These are phyloP conservation scores for Nemurella pictetii DNA, from an alignment of 2,888 invertebrate genomes.

Conservation along the genomic window DNA sequence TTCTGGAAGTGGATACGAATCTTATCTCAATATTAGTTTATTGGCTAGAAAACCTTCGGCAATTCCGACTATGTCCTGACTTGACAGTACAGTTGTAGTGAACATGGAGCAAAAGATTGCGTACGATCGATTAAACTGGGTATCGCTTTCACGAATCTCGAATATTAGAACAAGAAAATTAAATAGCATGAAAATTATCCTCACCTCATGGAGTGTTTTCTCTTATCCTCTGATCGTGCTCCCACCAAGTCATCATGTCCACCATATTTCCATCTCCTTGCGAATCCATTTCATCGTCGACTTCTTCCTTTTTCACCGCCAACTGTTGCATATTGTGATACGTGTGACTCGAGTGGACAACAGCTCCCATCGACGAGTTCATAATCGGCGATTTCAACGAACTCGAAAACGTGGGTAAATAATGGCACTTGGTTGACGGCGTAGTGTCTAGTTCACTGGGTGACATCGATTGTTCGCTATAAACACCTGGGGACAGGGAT, in stretches of 20 bases:
- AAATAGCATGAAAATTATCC: too few species aligned
- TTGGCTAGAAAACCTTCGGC: too few species aligned
- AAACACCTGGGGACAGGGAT: slow-evolving; percentile 35
- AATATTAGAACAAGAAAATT: too few species aligned
- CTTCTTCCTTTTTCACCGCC: slow-evolving; percentile 22
- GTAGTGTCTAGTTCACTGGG: not conserved
- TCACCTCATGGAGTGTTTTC: not conserved
- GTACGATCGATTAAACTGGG: too few species aligned
- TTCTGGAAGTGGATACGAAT: too few species aligned
- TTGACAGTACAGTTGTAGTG: too few species aligned
- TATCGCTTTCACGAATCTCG: too few species aligned
- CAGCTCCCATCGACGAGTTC: not conserved
- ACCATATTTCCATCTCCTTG: slow-evolving; percentile 55
- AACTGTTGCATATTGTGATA: slow-evolving; percentile 42
- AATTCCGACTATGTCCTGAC: too few species aligned
- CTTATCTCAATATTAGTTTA: too few species aligned
- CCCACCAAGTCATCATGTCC: slow-evolving; percentile 61
- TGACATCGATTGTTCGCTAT: slow-evolving; percentile 37
- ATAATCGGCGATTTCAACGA: slow-evolving; percentile 18
- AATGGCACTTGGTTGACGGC: not conserved
- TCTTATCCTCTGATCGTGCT: slow-evolving; percentile 50
- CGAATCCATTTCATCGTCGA: slow-evolving; percentile 49
- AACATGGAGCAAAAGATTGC: too few species aligned
- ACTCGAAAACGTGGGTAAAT: slow-evolving; percentile 19
- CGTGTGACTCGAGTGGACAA: slow-evolving; percentile 27